Percentiles rank a stretch among this genome's conserved stretches.
These are phyloP conservation scores for Antitype chi DNA, from an alignment of 2,888 invertebrate genomes.

Conservation along the genomic window DNA sequence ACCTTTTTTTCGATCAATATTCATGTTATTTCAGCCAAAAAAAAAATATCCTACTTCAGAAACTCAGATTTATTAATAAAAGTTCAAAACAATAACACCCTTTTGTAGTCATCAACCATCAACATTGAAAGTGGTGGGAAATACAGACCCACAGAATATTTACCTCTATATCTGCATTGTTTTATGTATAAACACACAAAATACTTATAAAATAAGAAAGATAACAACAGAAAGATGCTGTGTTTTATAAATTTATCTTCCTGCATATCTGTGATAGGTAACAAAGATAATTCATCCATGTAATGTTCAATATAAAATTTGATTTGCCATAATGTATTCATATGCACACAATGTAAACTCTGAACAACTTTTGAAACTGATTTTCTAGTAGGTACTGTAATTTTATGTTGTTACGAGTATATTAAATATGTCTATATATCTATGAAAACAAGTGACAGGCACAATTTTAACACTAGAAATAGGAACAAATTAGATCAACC, in stretches of 20 bases:
- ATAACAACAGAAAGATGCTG: neutral
- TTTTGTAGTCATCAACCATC: neutral
- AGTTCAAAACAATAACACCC: neutral
- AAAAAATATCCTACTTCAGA: neutral
- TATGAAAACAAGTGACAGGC: too few species aligned
- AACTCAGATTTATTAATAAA: neutral
- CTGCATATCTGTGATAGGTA: neutral
- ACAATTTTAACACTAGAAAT: too few species aligned
- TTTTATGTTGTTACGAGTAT: neutral
- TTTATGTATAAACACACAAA: neutral
- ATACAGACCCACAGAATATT: neutral
- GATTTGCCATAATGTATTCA: neutral
- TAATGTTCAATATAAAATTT: neutral
- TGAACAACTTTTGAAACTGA: neutral
- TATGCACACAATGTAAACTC: neutral
- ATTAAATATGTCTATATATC: too few species aligned
- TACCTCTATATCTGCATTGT: neutral
- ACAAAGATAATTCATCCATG: neutral
- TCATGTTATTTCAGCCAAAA: neutral
- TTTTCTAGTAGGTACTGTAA: neutral
- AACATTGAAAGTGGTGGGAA: neutral
- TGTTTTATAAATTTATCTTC: too few species aligned
- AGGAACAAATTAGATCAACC: too few species aligned
- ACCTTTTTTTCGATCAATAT: neutral
- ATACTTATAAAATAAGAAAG: neutral